Evolutionary conservation across 2,797 vertebrate species (phyloP), one percentile per base, ranked within the genome.

Genomic region (Phataginus tricuspis): DNA sequence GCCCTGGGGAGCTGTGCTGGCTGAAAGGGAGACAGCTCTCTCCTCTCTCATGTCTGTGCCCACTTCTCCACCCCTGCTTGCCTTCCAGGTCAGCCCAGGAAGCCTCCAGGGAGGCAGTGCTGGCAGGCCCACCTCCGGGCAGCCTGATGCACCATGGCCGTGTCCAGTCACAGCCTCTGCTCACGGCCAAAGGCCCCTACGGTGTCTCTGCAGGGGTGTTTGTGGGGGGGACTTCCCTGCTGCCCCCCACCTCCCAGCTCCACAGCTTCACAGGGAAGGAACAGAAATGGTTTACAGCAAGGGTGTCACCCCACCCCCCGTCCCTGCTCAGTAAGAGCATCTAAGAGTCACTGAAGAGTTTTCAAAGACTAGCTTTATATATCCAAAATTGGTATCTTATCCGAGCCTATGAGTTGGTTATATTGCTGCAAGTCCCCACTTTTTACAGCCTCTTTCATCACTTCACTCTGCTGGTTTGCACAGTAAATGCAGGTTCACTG

Each of bases 401-500:
- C 23, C 31, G 72, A 87, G 37, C 64, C 8, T 51, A 37, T 75
- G 51, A 57, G 75, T 34, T 83, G 18, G 55, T 86, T 72, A 74
- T 61, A 34, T 25, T 71, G 9, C 49, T 79, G 84, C 84, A 83
- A 95, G n/a, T 68, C 79, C 39, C 37, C 39, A 80, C 45, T 37
- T 90, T 93, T 82, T 45, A 78, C 31, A 72, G 57, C 13, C 69
- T 91, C n/a, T 61, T 95, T n/a, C 7, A 66, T 89, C 79, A 51
- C 77, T 92, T 82, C 25, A 71, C 23, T 55, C 4, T 71, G 19
- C 59, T 79, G 49, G 39, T 79, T 71, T 94, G 55, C 45, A 80
- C 3, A 23, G 42, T 71, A 93, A 91, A 92, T 42, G 49, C 37
- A 29, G 29, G 21, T 42, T 77, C 42, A 42, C 21, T 55, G 21